These are phyloP conservation scores for Ivindomyrus marchei DNA, from an alignment of 2,113 vertebrate genomes.

Conservation along the genomic window DNA sequence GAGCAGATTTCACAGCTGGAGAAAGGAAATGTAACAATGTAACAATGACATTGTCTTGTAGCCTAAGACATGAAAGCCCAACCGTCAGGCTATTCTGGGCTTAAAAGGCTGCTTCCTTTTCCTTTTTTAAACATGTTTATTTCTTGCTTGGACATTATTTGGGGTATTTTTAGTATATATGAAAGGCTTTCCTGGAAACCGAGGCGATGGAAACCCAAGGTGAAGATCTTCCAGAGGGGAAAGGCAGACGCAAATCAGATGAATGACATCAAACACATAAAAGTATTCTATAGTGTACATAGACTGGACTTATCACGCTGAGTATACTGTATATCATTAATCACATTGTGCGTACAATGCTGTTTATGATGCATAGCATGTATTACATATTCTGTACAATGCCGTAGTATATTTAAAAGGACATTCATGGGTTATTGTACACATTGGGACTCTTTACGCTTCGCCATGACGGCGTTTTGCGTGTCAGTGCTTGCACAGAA, in stretches of 20 bases:
- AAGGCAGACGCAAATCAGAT: background rate
- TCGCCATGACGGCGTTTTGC: background rate
- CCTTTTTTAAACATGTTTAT: conserved; percentile 67
- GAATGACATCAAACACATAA: background rate
- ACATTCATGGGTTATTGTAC: background rate
- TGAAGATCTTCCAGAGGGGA: background rate
- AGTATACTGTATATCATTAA: background rate
- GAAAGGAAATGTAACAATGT: conserved; percentile 71
- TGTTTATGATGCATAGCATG: background rate
- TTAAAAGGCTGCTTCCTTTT: conserved; percentile 57
- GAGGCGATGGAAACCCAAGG: conserved; percentile 24
- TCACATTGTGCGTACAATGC: background rate
- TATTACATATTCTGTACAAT: background rate
- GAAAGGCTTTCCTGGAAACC: conserved; percentile 40
- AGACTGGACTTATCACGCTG: background rate
- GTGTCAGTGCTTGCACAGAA: background rate
- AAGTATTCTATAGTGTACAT: background rate
- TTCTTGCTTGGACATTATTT: conserved; percentile 48
- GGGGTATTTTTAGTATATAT: conserved; percentile 57
- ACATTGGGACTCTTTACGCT: background rate
- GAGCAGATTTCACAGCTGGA: conserved; percentile 58
- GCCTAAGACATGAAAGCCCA: conserved; percentile 65
- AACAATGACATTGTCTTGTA: conserved; percentile 70
- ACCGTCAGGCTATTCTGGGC: conserved; percentile 58
- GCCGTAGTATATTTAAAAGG: background rate